A percentile compares a stretch with the other conserved stretches of the same genome.
phyloP scores from a whole-genome alignment of 2,797 vertebrate genomes.

The Emys orbicularis region DNA sequence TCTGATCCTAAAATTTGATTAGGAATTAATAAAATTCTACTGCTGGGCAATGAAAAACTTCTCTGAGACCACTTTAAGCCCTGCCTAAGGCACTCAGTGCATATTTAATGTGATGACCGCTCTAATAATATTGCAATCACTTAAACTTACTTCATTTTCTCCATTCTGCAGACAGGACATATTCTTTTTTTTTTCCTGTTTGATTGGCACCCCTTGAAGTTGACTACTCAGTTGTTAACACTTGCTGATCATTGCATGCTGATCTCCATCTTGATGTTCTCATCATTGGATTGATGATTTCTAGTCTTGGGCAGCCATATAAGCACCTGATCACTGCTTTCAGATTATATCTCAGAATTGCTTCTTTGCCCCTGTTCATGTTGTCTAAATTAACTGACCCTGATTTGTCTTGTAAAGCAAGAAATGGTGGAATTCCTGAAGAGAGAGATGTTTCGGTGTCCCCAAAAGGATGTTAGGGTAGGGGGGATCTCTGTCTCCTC shows the following conservation, averaged over 20 bases:
- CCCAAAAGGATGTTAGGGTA: background rate
- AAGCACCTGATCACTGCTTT: conserved; percentile 15
- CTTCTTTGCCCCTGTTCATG: background rate
- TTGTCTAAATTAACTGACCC: background rate
- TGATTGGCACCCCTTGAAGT: conserved; percentile 1
- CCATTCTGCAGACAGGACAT: background rate
- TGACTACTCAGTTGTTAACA: background rate
- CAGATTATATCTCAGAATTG: background rate
- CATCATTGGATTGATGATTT: background rate
- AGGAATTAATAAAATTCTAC: conserved; percentile 59
- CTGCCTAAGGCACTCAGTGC: conserved; percentile 38
- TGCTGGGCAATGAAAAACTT: conserved; percentile 35
- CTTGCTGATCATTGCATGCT: background rate
- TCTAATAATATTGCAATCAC: conserved; percentile 28
- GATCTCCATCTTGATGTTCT: background rate
- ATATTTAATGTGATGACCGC: conserved; percentile 47
- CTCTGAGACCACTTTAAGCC: conserved; percentile 30
- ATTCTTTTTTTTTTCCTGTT: background rate
- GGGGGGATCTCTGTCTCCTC: background rate
- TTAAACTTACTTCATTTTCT: background rate
- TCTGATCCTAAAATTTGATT: conserved; percentile 47
- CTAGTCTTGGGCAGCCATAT: background rate
- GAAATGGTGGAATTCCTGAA: background rate
- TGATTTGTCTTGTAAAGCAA: background rate
- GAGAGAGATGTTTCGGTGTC: background rate